phyloP scores from a whole-genome alignment of 2,113 vertebrate genomes.

The Phoxinus phoxinus region DNA sequence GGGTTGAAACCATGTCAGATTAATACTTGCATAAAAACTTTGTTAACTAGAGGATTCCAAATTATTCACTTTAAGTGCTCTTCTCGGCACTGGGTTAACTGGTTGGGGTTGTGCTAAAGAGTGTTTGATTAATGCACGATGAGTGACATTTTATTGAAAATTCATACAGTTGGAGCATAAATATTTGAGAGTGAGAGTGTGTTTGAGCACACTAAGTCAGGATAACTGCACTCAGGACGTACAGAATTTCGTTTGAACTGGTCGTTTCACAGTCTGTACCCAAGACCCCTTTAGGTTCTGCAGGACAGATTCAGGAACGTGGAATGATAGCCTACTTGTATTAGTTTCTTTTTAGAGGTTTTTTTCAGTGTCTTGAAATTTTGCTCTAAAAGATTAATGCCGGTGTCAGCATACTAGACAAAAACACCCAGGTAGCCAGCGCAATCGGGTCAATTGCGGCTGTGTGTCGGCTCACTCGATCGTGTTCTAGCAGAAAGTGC shows the following conservation, averaged over 20 bases:
- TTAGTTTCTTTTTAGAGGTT: not conserved
- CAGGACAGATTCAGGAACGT: not conserved
- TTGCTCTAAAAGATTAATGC: not conserved
- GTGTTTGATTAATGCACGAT: constrained; percentile 23
- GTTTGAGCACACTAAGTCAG: constrained; percentile 20
- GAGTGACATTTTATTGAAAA: constrained; percentile 38
- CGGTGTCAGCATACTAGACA: constrained; percentile 18
- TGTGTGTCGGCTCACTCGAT: too few relatives aligned
- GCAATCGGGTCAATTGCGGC: too few relatives aligned
- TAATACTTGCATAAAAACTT: not conserved
- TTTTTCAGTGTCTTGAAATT: not conserved
- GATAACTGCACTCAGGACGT: not conserved
- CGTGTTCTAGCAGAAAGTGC: too few relatives aligned
- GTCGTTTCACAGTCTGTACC: not conserved
- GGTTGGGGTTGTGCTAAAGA: not conserved
- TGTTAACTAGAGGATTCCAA: not conserved
- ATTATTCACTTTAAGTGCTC: not conserved
- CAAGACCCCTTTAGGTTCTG: not conserved
- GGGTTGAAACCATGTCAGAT: not conserved
- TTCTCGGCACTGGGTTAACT: constrained; percentile 3
- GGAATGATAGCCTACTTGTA: not conserved
- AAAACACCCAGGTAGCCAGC: not conserved
- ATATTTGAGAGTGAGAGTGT: constrained; percentile 30
- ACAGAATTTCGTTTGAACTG: not conserved
- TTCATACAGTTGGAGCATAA: constrained; percentile 30